Evolutionary conservation across 2,888 invertebrate species (phyloP).

Genomic region (Isoperla grammatica): DNA sequence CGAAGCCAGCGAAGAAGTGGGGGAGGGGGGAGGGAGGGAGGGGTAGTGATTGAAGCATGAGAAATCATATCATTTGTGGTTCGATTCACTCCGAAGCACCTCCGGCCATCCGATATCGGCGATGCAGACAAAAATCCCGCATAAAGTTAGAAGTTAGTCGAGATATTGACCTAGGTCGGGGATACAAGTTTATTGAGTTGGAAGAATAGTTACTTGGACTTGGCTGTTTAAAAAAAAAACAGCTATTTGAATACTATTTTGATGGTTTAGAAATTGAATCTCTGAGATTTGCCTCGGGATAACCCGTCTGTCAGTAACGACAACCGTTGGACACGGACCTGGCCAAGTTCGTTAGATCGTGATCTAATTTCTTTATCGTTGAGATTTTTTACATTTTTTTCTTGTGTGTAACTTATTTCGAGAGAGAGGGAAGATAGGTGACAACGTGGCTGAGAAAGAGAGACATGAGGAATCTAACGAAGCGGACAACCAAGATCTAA

Average conservation of each 20-base stretch:
- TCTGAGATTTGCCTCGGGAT: too few relatives aligned
- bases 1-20: constrained; percentile 6
- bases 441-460: neutral
- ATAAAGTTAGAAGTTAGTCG: too few relatives aligned
- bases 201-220: too few relatives aligned
- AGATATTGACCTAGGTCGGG: too few relatives aligned
- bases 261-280: constrained; percentile 21
- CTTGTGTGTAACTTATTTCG: neutral
- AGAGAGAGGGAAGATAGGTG: neutral
- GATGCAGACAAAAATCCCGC: neutral
- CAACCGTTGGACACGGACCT: neutral
- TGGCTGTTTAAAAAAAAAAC: too few relatives aligned
- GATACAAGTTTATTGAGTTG: too few relatives aligned
- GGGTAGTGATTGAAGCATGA: constrained; percentile 36
- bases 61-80: constrained; percentile 31
- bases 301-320: too few relatives aligned
- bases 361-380: neutral
- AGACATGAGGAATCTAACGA: neutral
- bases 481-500: too few relatives aligned
- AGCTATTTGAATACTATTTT: constrained; percentile 1
- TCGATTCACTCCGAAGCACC: constrained; percentile 25
- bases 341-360: neutral
- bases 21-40: constrained; percentile 3
- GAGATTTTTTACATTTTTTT: neutral
- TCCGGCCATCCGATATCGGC: neutral